Evolutionary conservation across 2,888 invertebrate genomes (phyloP).

Genomic region (Aleiodes alternator): DNA sequence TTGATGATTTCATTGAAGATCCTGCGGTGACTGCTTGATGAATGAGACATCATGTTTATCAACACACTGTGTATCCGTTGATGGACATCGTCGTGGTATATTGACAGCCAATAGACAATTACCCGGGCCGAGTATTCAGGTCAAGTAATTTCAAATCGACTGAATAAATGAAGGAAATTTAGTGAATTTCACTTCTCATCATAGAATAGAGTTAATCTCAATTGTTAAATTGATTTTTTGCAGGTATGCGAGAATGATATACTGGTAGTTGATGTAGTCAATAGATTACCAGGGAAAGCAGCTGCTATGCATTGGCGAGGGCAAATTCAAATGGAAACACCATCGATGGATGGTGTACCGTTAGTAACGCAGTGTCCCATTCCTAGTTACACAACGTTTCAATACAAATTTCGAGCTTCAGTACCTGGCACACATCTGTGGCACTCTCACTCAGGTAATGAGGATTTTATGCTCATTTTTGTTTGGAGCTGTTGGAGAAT

Average conservation of each 20-base stretch:
- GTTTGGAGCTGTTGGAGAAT: too few relatives aligned
- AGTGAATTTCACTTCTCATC: neutral
- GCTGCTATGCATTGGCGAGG: conserved; percentile 89
- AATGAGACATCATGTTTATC: conserved; percentile 80
- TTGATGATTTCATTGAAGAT: conserved; percentile 71
- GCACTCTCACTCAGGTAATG: conserved; percentile 79
- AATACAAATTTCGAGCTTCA: conserved; percentile 83
- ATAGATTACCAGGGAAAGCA: conserved; percentile 82
- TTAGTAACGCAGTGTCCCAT: conserved; percentile 88
- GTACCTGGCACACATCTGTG: conserved; percentile 84
- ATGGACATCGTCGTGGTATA: conserved; percentile 81
- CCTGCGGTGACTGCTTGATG: conserved; percentile 82
- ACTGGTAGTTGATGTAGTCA: conserved; percentile 84
- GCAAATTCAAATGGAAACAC: conserved; percentile 79
- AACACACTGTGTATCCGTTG: conserved; percentile 81
- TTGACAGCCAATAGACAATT: conserved; percentile 83
- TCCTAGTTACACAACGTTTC: conserved; percentile 81
- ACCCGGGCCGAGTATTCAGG: conserved; percentile 82
- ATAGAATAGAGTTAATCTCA: neutral
- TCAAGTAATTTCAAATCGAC: conserved; percentile 58
- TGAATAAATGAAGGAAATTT: conserved; percentile 6
- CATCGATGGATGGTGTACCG: conserved; percentile 86
- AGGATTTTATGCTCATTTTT: too few relatives aligned
- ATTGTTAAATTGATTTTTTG: conserved; percentile 57
- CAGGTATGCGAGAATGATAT: conserved; percentile 85